Evolutionary conservation across 2,797 vertebrate genomes (phyloP).

Genomic region (Babyrousa celebensis): DNA sequence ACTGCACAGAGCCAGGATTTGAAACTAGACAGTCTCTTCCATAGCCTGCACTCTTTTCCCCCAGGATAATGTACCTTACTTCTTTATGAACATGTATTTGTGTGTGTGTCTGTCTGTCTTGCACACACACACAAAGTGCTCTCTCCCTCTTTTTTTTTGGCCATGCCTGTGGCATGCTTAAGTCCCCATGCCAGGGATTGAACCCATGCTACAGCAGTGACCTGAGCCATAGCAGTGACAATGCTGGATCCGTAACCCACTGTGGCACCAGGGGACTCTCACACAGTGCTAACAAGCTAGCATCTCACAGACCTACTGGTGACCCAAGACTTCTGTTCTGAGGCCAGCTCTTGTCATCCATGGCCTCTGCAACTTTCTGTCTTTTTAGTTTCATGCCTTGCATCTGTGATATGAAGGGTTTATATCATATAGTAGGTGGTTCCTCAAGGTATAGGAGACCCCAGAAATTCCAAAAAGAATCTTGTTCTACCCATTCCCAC

Average conservation of each 20-base stretch:
- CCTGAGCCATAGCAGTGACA: no score
- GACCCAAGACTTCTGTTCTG: background rate
- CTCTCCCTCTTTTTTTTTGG: no score
- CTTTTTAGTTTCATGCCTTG: constrained; percentile 17
- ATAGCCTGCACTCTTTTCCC: background rate
- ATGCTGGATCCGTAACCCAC: no score
- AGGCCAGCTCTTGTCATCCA: background rate
- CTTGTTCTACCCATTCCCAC: background rate
- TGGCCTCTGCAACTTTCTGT: background rate
- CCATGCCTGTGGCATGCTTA: no score
- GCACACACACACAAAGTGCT: background rate
- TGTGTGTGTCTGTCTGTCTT: background rate
- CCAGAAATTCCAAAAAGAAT: constrained; percentile 19
- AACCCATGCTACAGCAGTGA: no score
- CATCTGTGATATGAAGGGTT: background rate
- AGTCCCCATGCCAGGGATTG: no score
- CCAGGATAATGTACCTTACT: background rate
- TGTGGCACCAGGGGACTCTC: background rate
- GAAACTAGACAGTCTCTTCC: constrained; percentile 19
- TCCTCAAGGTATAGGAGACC: constrained; percentile 46
- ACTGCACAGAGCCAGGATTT: constrained; percentile 40
- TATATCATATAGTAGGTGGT: background rate
- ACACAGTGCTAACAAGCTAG: background rate
- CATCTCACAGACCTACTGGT: constrained; percentile 30
- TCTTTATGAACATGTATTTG: background rate